Conservation (phyloP, 92 coral and sea anemone genomes). For the Plumapathes pennacea region DNA sequence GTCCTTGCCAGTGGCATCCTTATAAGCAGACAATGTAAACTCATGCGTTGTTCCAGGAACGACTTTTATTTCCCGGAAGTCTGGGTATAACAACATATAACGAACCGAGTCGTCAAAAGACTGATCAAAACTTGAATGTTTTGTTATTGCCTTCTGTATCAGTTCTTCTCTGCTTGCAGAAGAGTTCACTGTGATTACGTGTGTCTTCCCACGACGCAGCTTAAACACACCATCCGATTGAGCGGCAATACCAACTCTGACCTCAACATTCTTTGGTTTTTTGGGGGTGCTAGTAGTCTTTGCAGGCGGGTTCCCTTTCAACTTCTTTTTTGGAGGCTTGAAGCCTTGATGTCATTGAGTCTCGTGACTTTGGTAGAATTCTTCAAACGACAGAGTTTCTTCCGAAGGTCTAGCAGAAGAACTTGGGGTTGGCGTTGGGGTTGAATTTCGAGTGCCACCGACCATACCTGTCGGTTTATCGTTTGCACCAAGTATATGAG, state of each 20-base stretch:
- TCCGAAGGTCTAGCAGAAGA: too few species aligned
- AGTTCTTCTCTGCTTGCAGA: slow-evolving; percentile 48
- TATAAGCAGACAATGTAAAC: slow-evolving; percentile 49
- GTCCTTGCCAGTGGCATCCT: slow-evolving; percentile 60
- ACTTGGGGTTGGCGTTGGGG: too few species aligned
- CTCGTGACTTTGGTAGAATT: slow-evolving; percentile 41
- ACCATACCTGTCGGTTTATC: too few species aligned
- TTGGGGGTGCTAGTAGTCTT: not conserved
- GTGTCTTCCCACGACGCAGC: slow-evolving; percentile 59
- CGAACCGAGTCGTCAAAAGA: slow-evolving; percentile 31
- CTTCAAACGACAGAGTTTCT: slow-evolving; percentile 38
- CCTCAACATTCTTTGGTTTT: slow-evolving; percentile 45
- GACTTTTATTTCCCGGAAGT: slow-evolving; percentile 51
- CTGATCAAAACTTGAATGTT: slow-evolving; percentile 66
- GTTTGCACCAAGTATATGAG: slow-evolving; percentile 33
- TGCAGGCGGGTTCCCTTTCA: slow-evolving; percentile 8
- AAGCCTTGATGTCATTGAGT: slow-evolving; percentile 18
- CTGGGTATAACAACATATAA: slow-evolving; percentile 67
- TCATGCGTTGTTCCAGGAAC: slow-evolving; percentile 62
- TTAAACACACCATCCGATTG: slow-evolving; percentile 59
- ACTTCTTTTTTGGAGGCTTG: slow-evolving; percentile 10
- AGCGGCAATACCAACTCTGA: slow-evolving; percentile 63
- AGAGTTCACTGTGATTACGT: slow-evolving; percentile 41
- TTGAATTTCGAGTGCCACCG: too few species aligned
- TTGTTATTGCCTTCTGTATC: slow-evolving; percentile 36